Percentiles rank a stretch among this genome's conserved stretches.
Conservation (phyloP, 1,140 invertebrate species). For the Drosophila ogumai region DNA sequence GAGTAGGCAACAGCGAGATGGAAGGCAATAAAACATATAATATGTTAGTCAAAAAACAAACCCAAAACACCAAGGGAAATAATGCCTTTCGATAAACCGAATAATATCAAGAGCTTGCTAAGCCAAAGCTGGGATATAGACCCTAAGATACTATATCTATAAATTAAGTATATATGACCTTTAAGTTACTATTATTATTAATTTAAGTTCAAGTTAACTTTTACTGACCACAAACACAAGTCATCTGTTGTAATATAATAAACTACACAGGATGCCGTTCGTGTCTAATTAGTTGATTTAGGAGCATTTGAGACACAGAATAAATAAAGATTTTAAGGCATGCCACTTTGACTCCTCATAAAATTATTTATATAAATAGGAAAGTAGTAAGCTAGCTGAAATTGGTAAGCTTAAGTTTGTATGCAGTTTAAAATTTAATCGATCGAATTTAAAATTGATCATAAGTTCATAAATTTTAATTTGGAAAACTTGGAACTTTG, state of each 20-base stretch:
- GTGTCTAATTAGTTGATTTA: conserved; percentile 18
- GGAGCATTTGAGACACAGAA: conserved; percentile 53
- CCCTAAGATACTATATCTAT: too few relatives aligned
- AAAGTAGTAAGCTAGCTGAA: too few relatives aligned
- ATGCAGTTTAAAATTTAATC: too few relatives aligned
- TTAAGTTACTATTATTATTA: too few relatives aligned
- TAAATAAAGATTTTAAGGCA: background rate
- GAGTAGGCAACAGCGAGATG: conserved; percentile 60
- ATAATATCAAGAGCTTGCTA: conserved; percentile 28
- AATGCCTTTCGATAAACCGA: conserved; percentile 5
- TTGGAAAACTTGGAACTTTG: too few relatives aligned
- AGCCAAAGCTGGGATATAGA: background rate
- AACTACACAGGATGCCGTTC: conserved; percentile 54
- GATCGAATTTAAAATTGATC: too few relatives aligned
- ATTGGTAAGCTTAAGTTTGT: too few relatives aligned
- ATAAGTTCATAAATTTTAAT: too few relatives aligned
- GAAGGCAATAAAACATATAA: conserved; percentile 73
- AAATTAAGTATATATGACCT: too few relatives aligned
- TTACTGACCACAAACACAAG: conserved; percentile 42
- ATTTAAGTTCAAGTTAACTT: background rate
- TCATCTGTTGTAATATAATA: conserved; percentile 48
- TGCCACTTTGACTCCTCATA: conserved; percentile 50
- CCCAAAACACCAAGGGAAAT: conserved; percentile 59
- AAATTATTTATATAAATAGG: too few relatives aligned
- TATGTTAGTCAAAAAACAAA: conserved; percentile 69